These are phyloP conservation scores for Phlogophora meticulosa DNA, from an alignment of 2,888 invertebrate species.

Conservation along the genomic window DNA sequence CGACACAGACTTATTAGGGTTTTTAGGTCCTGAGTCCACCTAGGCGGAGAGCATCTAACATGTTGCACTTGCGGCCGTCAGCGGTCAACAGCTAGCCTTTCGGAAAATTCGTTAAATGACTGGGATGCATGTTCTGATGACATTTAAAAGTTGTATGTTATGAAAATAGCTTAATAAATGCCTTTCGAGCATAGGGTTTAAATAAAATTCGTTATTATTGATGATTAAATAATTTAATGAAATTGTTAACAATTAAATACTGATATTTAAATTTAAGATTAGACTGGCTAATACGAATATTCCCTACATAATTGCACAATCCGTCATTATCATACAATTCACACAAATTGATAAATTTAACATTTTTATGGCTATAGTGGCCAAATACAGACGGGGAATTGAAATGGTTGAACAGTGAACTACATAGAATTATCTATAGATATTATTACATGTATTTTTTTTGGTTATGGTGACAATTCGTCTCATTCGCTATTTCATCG, in stretches of 20 bases:
- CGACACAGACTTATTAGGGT: too few species aligned
- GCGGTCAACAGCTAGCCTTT: too few species aligned
- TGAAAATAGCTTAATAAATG: too few species aligned
- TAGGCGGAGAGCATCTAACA: too few species aligned
- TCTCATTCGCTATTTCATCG: too few species aligned
- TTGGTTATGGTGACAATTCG: too few species aligned
- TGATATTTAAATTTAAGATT: constrained; percentile 78
- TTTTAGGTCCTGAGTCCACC: too few species aligned
- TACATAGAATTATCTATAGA: constrained; percentile 17
- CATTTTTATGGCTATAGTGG: constrained; percentile 37
- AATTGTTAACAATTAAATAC: constrained; percentile 87
- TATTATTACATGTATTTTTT: constrained; percentile 23
- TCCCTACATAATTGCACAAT: constrained; percentile 83
- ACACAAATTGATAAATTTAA: constrained; percentile 48
- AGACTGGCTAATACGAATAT: constrained; percentile 73
- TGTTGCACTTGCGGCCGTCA: too few species aligned
- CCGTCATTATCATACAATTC: constrained; percentile 62
- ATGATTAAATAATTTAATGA: constrained; percentile 89
- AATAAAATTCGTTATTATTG: constrained; percentile 49
- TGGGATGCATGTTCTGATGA: too few species aligned
- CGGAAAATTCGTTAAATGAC: too few species aligned
- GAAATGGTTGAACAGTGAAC: constrained; percentile 38
- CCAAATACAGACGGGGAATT: constrained; percentile 19
- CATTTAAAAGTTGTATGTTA: too few species aligned
- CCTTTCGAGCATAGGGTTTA: neutral